Conservation (phyloP, 2,888 invertebrate species). For the Danaus chrysippus region DNA sequence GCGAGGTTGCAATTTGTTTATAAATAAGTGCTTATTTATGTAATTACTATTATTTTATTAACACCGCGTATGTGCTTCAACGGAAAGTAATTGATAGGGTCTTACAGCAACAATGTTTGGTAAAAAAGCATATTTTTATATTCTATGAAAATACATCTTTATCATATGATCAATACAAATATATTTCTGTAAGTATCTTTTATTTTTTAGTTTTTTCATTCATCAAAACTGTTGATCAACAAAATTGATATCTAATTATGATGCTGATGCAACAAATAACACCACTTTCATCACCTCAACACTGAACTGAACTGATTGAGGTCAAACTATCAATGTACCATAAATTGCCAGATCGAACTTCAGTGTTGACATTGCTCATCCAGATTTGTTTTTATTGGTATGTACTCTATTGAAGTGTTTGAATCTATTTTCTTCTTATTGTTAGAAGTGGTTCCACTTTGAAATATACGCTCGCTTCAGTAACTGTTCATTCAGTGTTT, state of each 20-base stretch:
- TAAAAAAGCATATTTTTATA: too few species aligned
- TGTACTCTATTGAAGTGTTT: not conserved
- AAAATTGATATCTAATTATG: not conserved
- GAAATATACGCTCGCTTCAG: not conserved
- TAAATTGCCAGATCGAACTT: constrained; percentile 26
- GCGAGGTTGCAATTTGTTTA: too few species aligned
- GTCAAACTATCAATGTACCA: constrained; percentile 25
- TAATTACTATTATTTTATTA: too few species aligned
- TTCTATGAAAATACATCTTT: too few species aligned
- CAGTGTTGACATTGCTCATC: constrained; percentile 12
- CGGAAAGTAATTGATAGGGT: too few species aligned
- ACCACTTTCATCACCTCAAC: constrained; percentile 53
- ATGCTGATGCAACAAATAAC: constrained; percentile 66
- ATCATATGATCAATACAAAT: too few species aligned
- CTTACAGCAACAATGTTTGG: too few species aligned
- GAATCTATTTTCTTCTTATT: not conserved
- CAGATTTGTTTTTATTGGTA: not conserved
- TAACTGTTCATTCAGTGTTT: not conserved
- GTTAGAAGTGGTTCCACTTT: not conserved
- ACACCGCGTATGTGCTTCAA: too few species aligned
- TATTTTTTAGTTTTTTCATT: too few species aligned
- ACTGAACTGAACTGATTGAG: constrained; percentile 15
- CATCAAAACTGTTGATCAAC: too few species aligned
- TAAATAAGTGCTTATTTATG: too few species aligned
- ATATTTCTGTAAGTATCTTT: too few species aligned